Evolutionary conservation across 2,113 vertebrate species (phyloP).

Genomic region (Calypte anna): DNA sequence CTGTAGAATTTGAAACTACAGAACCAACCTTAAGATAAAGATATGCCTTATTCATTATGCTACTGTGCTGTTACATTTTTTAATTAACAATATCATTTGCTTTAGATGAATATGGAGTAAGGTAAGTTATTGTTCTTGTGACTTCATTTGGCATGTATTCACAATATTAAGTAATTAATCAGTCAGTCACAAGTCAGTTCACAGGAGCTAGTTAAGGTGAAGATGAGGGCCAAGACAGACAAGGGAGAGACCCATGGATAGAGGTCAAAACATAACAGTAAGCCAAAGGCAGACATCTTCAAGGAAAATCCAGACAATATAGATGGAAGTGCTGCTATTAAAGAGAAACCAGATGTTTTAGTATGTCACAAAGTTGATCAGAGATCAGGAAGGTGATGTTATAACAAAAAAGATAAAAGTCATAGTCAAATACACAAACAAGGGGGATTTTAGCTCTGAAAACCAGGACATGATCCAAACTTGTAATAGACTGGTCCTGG

Average conservation of each 20-base stretch:
- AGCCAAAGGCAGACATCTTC: neutral
- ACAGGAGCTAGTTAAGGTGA: neutral
- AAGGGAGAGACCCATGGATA: neutral
- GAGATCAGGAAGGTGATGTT: neutral
- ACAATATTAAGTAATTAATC: neutral
- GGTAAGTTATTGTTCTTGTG: neutral
- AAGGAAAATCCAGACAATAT: neutral
- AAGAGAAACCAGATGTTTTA: rapidly evolving
- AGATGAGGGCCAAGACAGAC: neutral
- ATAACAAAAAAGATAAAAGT: neutral
- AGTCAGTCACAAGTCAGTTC: neutral
- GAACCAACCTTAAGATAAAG: neutral
- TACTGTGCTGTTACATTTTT: neutral
- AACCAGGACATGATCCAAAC: neutral
- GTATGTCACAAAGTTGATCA: neutral
- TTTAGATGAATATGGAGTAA: neutral
- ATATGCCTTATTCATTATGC: neutral
- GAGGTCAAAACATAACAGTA: neutral
- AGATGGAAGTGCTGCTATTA: neutral
- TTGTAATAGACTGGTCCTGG: neutral
- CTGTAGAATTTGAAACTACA: neutral
- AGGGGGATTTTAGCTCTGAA: neutral
- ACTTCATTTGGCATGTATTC: neutral
- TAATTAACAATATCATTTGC: neutral
- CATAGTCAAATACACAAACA: neutral